Evolutionary conservation across 2,113 vertebrate species (phyloP).

Genomic region (Megaptera novaeangliae): DNA sequence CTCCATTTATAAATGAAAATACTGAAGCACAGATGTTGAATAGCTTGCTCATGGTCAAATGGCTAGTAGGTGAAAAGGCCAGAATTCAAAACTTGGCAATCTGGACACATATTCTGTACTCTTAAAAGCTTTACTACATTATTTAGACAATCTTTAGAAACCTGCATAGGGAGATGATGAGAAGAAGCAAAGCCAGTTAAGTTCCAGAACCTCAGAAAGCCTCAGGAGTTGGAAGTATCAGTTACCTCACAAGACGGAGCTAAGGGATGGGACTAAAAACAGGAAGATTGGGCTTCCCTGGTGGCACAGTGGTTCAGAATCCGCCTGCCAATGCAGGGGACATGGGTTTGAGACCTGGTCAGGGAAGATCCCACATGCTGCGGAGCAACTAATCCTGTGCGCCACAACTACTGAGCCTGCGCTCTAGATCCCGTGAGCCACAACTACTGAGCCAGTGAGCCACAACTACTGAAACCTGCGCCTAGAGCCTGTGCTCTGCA

Average conservation of each 20-base stretch:
- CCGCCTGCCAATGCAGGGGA: no score
- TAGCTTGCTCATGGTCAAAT: background rate
- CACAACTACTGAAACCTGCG: no score
- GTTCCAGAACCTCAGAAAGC: background rate
- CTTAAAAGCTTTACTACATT: background rate
- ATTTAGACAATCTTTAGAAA: background rate
- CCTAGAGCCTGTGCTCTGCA: no score
- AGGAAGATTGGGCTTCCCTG: background rate
- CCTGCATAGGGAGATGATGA: background rate
- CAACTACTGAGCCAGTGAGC: no score
- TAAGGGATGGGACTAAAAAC: background rate
- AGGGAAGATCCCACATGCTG: no score
- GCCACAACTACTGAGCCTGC: no score
- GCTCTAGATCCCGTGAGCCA: no score
- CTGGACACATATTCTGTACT: background rate
- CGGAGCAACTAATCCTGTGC: no score
- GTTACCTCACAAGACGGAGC: background rate
- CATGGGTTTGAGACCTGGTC: no score
- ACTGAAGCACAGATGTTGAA: background rate
- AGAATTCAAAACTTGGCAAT: background rate
- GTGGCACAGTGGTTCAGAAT: no score
- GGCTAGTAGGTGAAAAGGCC: background rate
- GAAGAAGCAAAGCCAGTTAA: background rate
- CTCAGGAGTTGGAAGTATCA: background rate
- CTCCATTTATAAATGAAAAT: background rate